Evolutionary conservation across 1,140 invertebrate genomes (phyloP).

Genomic region (Oryctes rhinoceros): DNA sequence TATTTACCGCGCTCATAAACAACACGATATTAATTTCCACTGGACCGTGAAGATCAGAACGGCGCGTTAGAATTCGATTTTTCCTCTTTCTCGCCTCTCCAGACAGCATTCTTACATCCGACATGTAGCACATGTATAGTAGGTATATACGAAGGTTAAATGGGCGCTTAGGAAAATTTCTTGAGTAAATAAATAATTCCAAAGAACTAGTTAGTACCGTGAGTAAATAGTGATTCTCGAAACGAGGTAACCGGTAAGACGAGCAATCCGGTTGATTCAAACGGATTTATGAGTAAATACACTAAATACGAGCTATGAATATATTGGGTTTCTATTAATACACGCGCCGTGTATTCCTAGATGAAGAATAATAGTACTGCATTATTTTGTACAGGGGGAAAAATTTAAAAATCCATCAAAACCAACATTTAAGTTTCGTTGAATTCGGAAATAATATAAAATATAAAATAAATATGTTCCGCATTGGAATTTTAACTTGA

Average conservation of each 20-base stretch:
- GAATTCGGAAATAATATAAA: too few relatives aligned
- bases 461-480: too few relatives aligned
- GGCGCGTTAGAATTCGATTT: not conserved
- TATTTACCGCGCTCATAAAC: slow-evolving; percentile 35
- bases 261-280: not conserved
- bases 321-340: not conserved
- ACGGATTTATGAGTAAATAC: not conserved
- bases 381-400: too few relatives aligned
- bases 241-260: slow-evolving; percentile 10
- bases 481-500: too few relatives aligned
- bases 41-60: not conserved
- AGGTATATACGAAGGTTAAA: not conserved
- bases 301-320: not conserved
- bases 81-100: not conserved
- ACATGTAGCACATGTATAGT: too few relatives aligned
- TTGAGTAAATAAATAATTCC: slow-evolving; percentile 17
- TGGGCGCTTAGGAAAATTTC: slow-evolving; percentile 26
- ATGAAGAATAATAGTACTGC: too few relatives aligned
- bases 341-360: too few relatives aligned
- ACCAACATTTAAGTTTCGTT: too few relatives aligned
- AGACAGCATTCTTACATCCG: not conserved
- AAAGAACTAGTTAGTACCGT: not conserved
- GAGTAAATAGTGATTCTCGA: slow-evolving; percentile 19
- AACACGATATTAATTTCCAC: slow-evolving; percentile 30
- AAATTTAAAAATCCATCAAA: too few relatives aligned